Evolutionary conservation across 2,797 vertebrate genomes (phyloP), one percentile per base, ranked within the genome.

Genomic region (Austrolebias charrua): DNA sequence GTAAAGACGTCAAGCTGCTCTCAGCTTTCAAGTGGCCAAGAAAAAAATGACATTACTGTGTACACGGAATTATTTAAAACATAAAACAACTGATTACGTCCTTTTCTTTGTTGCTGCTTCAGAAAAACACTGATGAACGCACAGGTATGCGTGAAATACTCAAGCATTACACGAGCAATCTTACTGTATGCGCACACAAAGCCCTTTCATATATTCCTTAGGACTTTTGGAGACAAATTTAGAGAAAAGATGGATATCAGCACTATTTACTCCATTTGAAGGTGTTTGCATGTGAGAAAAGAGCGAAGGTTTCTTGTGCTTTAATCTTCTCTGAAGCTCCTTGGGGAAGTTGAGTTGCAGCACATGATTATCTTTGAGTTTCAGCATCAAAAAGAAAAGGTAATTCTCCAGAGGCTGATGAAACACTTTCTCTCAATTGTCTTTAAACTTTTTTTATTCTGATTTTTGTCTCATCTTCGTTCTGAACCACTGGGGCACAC

Each of bases 341-440:
- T 80, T 19, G 18, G 70, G 76, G 79, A 79, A 76, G 71, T 66
- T 35, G 69, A 83, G 84, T 78, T 80, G 75, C 51, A 82, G 66
- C 76, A 86, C 75, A 76, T 84, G 81, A 88, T 89, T 87, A 86
- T 81, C 72, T 73, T 65, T 3, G 38, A 77, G 63, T 40, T 47
- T 0, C 7, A 75, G 60, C 62, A 62, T 81, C 81, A 73, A 78
- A 67, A 64, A 55, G 60, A 71, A 69, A 80, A 58, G 57, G 68
- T 75, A 69, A 80, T 80, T 85, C 82, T 79, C 78, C 45, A 42
- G 75, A 65, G 79, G 76, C 42, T 60, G 70, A 69, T 78, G 63
- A 78, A 68, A 69, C 49, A 46, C 66, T 66, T 57, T 75, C 43
- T 66, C 33, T 18, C 64, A 61, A 60, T 33, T 45, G 38, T 58